Percentiles rank a stretch among this genome's conserved stretches.
These are phyloP conservation scores for Pipa parva DNA, from an alignment of 2,113 vertebrate genomes.

Conservation along the genomic window DNA sequence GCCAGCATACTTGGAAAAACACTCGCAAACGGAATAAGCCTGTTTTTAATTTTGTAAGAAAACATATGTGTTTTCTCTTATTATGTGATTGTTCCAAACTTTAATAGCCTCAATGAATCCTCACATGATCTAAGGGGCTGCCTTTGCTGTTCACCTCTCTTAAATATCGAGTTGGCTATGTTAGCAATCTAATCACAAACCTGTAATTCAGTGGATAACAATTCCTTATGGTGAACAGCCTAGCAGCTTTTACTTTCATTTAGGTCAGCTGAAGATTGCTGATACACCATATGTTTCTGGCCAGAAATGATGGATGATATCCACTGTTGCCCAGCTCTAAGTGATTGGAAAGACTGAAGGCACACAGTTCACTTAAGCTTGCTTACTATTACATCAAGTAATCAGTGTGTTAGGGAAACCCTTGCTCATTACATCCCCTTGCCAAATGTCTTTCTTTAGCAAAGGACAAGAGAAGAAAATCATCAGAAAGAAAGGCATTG, in stretches of 20 bases:
- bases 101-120: conserved; percentile 73
- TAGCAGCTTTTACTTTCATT: conserved; percentile 68
- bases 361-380: conserved; percentile 87
- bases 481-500: neutral
- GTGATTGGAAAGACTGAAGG: conserved; percentile 93
- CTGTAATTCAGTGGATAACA: conserved; percentile 71
- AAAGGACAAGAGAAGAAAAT: conserved; percentile 45
- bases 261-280: conserved; percentile 73
- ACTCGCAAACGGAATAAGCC: too few species aligned
- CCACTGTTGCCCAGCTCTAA: conserved; percentile 81
- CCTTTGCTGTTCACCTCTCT: conserved; percentile 59
- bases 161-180: conserved; percentile 66
- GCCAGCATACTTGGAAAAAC: too few species aligned
- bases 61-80: conserved; percentile 64
- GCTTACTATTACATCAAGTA: conserved; percentile 79
- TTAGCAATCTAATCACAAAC: conserved; percentile 73
- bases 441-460: conserved; percentile 53
- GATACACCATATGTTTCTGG: conserved; percentile 78
- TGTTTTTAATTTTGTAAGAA: too few species aligned
- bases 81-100: conserved; percentile 64
- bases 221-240: conserved; percentile 68
- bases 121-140: conserved; percentile 60
- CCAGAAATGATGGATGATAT: conserved; percentile 85
- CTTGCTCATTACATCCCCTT: conserved; percentile 58
- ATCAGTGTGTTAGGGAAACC: conserved; percentile 76